These are phyloP conservation scores for Aratinga solstitialis DNA, from an alignment of 2,797 vertebrate species.

Conservation along the genomic window DNA sequence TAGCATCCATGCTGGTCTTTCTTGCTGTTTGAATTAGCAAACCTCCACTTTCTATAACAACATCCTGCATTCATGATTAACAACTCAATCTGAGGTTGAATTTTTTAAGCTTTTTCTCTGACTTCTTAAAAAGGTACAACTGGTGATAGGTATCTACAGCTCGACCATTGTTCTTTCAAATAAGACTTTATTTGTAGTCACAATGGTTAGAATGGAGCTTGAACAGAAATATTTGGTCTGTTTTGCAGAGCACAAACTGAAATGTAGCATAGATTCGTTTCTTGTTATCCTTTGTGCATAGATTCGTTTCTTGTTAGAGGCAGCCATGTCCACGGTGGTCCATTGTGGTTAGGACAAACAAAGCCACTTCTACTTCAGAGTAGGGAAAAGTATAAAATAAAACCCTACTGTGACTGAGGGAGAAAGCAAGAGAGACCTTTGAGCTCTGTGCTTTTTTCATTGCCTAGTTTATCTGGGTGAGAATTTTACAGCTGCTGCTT, in stretches of 20 bases:
- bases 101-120: constrained; percentile 10
- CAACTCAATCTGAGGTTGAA: neutral
- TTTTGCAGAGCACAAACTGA: neutral
- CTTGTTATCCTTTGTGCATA: neutral
- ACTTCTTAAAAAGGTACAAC: neutral
- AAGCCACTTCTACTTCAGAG: neutral
- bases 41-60: constrained; percentile 14
- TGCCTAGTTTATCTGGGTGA: neutral
- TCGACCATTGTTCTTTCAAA: neutral
- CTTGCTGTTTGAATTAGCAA: constrained; percentile 42
- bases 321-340: neutral
- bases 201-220: neutral
- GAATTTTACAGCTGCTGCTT: neutral
- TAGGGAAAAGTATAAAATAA: neutral
- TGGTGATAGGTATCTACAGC: neutral
- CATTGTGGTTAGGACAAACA: neutral
- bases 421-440: neutral
- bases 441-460: neutral
- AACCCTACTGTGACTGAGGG: neutral
- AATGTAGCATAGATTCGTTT: neutral
- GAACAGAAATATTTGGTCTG: neutral
- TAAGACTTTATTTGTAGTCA: neutral
- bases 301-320: neutral
- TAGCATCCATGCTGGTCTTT: neutral
- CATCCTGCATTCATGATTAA: neutral